These are phyloP conservation scores for Raja brachyura DNA, from an alignment of 2,113 vertebrate species.

Conservation along the genomic window DNA sequence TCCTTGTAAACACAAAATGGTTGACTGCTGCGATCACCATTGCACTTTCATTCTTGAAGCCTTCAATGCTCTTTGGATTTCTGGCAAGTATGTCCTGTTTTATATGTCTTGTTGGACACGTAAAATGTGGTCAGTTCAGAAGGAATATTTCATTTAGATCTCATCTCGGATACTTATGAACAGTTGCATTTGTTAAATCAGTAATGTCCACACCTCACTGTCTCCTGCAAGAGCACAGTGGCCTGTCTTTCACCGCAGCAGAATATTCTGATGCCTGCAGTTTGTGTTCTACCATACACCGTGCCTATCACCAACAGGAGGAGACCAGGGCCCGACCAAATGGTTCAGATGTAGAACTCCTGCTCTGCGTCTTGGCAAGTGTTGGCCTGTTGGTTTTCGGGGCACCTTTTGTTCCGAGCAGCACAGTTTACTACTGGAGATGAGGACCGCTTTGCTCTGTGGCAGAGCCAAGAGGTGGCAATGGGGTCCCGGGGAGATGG, in stretches of 20 bases:
- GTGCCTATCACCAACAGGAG: slow-evolving; percentile 31
- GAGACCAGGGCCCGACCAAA: neutral
- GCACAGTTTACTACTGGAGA: neutral
- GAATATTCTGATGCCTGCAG: neutral
- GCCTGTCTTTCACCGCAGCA: neutral
- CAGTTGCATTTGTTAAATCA: neutral
- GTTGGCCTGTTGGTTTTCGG: neutral
- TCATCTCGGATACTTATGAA: neutral
- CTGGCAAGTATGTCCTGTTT: neutral
- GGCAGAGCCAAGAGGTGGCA: slow-evolving; percentile 40
- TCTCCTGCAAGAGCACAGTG: neutral
- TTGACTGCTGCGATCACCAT: too few relatives aligned
- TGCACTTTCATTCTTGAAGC: neutral
- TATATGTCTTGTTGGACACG: neutral
- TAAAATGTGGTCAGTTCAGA: neutral
- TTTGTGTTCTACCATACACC: too few relatives aligned
- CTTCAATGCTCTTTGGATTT: neutral
- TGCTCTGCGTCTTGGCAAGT: slow-evolving; percentile 47
- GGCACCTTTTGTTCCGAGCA: neutral
- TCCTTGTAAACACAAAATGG: too few relatives aligned
- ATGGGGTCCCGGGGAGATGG: slow-evolving; percentile 40
- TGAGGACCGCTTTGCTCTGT: slow-evolving; percentile 36
- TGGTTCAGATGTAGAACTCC: slow-evolving; percentile 73
- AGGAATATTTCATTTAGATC: neutral
- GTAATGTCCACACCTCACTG: neutral